These are phyloP conservation scores for Monoplex corrugatus DNA, from an alignment of 2,888 invertebrate species.

Conservation along the genomic window DNA sequence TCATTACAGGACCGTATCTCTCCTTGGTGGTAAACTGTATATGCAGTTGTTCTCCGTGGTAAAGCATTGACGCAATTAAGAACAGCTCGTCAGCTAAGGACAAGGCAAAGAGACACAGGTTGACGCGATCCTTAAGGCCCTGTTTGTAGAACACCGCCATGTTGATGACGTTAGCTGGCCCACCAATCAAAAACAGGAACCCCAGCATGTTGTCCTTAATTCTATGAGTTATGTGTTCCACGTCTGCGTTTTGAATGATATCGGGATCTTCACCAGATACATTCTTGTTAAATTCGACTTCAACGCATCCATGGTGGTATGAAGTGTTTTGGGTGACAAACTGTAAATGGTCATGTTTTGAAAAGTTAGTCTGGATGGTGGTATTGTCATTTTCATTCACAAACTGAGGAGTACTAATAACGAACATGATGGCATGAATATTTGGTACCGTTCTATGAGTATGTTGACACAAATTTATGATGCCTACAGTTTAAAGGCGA, in stretches of 20 bases:
- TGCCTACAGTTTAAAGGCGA: no score
- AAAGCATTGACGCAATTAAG: neutral
- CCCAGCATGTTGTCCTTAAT: neutral
- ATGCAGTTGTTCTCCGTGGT: neutral
- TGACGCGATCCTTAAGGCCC: constrained; percentile 7
- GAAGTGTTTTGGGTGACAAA: no score
- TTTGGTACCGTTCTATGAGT: no score
- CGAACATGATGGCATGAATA: no score
- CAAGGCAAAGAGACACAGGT: constrained; percentile 20
- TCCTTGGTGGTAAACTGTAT: neutral
- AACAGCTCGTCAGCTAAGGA: neutral
- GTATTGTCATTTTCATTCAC: no score
- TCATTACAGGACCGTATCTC: neutral
- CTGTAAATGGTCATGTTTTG: no score
- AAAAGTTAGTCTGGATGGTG: no score
- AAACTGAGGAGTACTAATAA: no score
- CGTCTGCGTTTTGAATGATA: neutral
- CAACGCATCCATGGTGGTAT: neutral
- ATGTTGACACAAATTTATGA: no score
- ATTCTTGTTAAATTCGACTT: neutral
- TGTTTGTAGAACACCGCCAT: constrained; percentile 1
- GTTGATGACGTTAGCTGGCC: neutral
- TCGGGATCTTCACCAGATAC: neutral
- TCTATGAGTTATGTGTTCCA: neutral
- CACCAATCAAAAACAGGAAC: neutral